Evolutionary conservation across 2,113 vertebrate genomes (phyloP), one percentile per base, ranked within the genome.

Genomic region (Thomomys bottae): DNA sequence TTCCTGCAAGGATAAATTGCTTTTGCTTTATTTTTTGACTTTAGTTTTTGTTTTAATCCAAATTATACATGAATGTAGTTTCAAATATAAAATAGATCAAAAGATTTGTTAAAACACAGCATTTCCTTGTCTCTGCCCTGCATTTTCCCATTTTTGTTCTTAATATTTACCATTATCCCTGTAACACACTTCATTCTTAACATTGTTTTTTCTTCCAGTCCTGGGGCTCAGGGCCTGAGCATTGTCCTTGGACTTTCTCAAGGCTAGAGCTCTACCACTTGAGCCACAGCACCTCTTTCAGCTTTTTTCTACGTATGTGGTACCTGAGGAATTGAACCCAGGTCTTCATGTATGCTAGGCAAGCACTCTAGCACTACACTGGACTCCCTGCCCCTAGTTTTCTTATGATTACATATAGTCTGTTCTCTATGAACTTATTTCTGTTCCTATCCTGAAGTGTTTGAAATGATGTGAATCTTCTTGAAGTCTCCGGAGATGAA

Each of bases 1-100:
- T 66, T 78, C 8, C 63, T 36, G 68, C 80, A 84, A 68, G 66
- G 57, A 54, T 63, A 73, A 73, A 70, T 32, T 15, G 9, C 61
- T 59, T 34, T 64, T 30, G 10, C 17, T 32, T 57, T 17, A 8
- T n/a, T 6, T 72, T 18, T 15, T 4, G 18, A 30, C 24, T 89
- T 81, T 70, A 49, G 40, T 26, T 94, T 92, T 92, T 24, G 78
- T 63, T 91, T 70, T 64, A 36, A 82, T 80, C 9, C 34, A 42
- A 72, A 79, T 71, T 70, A 61, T 14, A 23, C 28, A 34, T 40
- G 23, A 61, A 32, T 4, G 17, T 57, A 68, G 57, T 76, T 54
- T 54, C 49, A 49, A 49, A 21, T 57, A 34, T 66, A 10, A 28
- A 28, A 38, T 6, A 67, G 61, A 18, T 28, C 72, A 64, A 4